A percentile compares a stretch with the other conserved stretches of the same genome.
phyloP scores from a whole-genome alignment of 2,888 invertebrate species.

The Serripes groenlandicus region DNA sequence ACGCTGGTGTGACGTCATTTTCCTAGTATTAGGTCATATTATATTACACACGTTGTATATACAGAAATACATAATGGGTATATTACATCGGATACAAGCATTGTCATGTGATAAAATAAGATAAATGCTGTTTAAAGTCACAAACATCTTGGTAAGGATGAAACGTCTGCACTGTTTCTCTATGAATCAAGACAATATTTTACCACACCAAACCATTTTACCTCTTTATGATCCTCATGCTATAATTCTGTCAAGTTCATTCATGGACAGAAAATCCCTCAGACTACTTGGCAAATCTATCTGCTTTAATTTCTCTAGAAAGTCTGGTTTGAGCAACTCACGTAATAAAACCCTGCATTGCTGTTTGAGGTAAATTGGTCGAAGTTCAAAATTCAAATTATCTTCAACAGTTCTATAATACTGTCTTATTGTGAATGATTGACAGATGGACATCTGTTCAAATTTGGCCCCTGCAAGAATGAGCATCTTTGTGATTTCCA shows the following conservation, averaged over 20 bases:
- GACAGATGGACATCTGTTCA: conserved; percentile 67
- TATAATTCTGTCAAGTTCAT: conserved; percentile 48
- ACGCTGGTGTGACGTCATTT: too few relatives aligned
- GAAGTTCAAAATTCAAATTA: conserved; percentile 66
- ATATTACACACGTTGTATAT: too few relatives aligned
- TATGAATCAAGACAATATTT: too few relatives aligned
- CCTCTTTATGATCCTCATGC: background rate
- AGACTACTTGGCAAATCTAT: conserved; percentile 66
- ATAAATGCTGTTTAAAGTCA: too few relatives aligned
- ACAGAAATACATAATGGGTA: too few relatives aligned
- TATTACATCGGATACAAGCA: too few relatives aligned
- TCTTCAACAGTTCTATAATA: conserved; percentile 72
- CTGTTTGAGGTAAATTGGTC: conserved; percentile 73
- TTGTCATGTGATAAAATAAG: too few relatives aligned
- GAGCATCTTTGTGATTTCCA: conserved; percentile 72
- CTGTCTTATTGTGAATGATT: conserved; percentile 67
- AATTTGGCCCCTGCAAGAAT: conserved; percentile 74
- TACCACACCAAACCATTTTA: too few relatives aligned
- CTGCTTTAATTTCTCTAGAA: conserved; percentile 68
- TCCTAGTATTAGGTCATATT: too few relatives aligned
- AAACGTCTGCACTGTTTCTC: too few relatives aligned
- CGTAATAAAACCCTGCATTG: conserved; percentile 74
- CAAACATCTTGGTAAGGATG: too few relatives aligned
- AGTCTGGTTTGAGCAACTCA: conserved; percentile 70
- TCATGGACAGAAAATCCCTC: conserved; percentile 66